phyloP scores from a whole-genome alignment of 1,140 invertebrate species.

The Pseudomyrmex dendroicus region DNA sequence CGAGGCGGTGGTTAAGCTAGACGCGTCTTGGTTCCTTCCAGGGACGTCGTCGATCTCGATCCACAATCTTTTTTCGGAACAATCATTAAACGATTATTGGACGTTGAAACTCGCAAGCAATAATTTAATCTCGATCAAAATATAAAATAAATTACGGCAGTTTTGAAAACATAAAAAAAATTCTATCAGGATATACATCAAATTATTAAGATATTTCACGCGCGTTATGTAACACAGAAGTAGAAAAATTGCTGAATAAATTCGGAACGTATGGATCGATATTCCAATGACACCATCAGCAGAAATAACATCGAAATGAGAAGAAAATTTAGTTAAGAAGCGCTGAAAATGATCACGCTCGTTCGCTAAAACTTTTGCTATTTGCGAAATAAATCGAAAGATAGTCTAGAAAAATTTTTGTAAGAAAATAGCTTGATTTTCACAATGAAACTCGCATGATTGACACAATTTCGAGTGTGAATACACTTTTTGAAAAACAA shows the following conservation, averaged over 20 bases:
- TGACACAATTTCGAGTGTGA: neutral
- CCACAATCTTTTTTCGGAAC: conserved; percentile 55
- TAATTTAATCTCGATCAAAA: neutral
- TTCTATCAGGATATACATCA: neutral
- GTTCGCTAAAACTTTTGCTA: neutral
- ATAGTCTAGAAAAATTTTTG: neutral
- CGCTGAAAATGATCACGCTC: conserved; percentile 23
- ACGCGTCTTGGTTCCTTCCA: conserved; percentile 69
- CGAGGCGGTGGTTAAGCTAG: conserved; percentile 77
- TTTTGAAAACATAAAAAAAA: conserved; percentile 2
- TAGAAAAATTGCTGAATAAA: conserved; percentile 30
- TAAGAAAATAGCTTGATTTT: conserved; percentile 16
- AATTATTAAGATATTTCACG: no score
- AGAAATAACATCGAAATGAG: conserved; percentile 32
- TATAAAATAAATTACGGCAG: neutral
- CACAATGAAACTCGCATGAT: neutral
- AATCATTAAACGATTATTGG: conserved; percentile 38
- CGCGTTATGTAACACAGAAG: no score
- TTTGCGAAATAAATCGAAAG: neutral
- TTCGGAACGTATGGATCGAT: conserved; percentile 4
- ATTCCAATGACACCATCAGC: conserved; percentile 24
- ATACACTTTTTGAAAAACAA: neutral
- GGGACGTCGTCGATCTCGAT: conserved; percentile 77
- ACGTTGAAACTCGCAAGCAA: neutral
- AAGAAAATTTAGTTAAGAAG: conserved; percentile 30